Conservation (phyloP, 2,888 invertebrate genomes). For the Acanthococcus lagerstroemiae region DNA sequence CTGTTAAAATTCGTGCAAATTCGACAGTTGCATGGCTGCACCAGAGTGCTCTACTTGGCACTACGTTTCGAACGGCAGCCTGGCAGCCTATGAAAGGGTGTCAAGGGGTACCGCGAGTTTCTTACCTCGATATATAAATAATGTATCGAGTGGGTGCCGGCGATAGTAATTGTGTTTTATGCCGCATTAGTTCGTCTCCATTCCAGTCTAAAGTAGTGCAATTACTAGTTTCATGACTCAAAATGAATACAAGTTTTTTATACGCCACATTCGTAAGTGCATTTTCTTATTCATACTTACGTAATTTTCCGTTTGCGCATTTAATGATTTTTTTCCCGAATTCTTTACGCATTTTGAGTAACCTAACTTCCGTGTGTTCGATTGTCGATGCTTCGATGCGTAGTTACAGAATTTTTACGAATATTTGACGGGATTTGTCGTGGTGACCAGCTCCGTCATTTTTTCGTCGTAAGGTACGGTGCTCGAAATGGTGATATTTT, state of each 20-base stretch:
- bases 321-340: neutral
- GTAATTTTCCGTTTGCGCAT: neutral
- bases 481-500: too few relatives aligned
- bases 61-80: neutral
- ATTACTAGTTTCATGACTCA: conserved; percentile 8
- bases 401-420: too few relatives aligned
- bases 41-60: neutral
- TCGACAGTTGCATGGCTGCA: neutral
- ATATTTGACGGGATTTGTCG: too few relatives aligned
- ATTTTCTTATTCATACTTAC: neutral
- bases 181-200: conserved; percentile 18
- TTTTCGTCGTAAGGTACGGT: too few relatives aligned
- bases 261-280: neutral
- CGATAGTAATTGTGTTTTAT: conserved; percentile 20
- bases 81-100: conserved; percentile 14
- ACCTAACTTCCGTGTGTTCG: too few relatives aligned
- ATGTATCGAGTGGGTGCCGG: conserved; percentile 20
- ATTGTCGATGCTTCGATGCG: too few relatives aligned
- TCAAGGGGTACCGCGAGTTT: conserved; percentile 21
- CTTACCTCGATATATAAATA: conserved; percentile 25
- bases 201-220: conserved; percentile 21
- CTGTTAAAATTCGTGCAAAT: too few relatives aligned
- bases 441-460: too few relatives aligned
- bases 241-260: neutral
- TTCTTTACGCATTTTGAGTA: too few relatives aligned